These are phyloP conservation scores for Microcaecilia unicolor DNA, from an alignment of 2,797 vertebrate species.

Conservation along the genomic window DNA sequence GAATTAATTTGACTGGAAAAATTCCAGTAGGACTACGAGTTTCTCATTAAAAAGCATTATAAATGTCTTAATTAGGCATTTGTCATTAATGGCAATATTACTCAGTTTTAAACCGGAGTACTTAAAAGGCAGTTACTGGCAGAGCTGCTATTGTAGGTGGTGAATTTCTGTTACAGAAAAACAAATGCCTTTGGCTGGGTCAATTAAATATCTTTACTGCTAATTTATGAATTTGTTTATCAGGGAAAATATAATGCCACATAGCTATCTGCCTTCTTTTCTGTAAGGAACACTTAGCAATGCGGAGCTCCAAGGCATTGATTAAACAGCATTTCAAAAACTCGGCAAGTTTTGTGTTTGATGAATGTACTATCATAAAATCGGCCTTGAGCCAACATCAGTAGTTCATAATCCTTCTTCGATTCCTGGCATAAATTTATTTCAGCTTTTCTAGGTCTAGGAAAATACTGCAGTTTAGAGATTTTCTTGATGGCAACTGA, in stretches of 20 bases:
- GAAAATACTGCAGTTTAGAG: too few relatives aligned
- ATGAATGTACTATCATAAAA: slow-evolving; percentile 10
- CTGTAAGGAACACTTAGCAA: neutral
- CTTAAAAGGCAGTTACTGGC: slow-evolving; percentile 52
- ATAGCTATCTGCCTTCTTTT: too few relatives aligned
- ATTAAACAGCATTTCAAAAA: neutral
- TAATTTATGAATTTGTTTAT: slow-evolving; percentile 2
- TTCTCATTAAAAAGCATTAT: slow-evolving; percentile 66
- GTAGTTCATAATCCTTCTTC: slow-evolving; percentile 8
- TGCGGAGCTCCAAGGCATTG: too few relatives aligned
- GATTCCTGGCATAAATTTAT: slow-evolving; percentile 3
- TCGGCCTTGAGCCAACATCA: neutral
- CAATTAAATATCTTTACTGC: slow-evolving; percentile 38
- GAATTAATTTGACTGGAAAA: slow-evolving; percentile 65
- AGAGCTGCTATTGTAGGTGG: too few relatives aligned
- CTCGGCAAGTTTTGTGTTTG: neutral
- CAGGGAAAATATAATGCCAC: too few relatives aligned
- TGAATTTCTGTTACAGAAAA: slow-evolving; percentile 27
- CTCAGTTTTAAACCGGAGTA: slow-evolving; percentile 45
- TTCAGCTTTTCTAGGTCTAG: slow-evolving; percentile 3
- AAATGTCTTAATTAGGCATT: slow-evolving; percentile 63
- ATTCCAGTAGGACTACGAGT: slow-evolving; percentile 62
- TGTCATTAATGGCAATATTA: slow-evolving; percentile 53
- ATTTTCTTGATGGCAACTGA: too few relatives aligned
- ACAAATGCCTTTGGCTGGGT: slow-evolving; percentile 36